Evolutionary conservation across 1,140 invertebrate species (phyloP).

Genomic region (Homarus americanus): DNA sequence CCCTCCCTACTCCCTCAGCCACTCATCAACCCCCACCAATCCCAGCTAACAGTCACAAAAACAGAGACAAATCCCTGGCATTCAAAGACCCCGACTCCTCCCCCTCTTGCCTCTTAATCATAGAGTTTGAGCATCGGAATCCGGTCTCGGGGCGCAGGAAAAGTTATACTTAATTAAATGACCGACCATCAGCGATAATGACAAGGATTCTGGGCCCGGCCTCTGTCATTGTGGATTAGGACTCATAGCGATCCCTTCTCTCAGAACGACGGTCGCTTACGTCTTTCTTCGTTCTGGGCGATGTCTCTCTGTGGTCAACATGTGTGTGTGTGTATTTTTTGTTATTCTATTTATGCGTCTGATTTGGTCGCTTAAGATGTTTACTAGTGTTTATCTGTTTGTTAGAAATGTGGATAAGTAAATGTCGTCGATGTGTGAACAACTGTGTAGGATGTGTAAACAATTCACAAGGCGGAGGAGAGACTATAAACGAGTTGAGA

Average conservation of each 20-base stretch:
- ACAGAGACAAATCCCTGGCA: conserved; percentile 60
- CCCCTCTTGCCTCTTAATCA: conserved; percentile 67
- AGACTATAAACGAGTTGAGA: not conserved
- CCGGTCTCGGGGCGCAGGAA: conserved; percentile 54
- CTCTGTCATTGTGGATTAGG: conserved; percentile 68
- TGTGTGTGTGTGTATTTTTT: not conserved
- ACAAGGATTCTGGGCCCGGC: conserved; percentile 46
- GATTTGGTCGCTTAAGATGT: too few relatives aligned
- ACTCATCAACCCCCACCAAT: conserved; percentile 9
- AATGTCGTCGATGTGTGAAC: too few relatives aligned
- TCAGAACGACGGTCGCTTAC: conserved; percentile 25
- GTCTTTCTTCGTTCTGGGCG: conserved; percentile 24
- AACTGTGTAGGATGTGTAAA: too few relatives aligned
- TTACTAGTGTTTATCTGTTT: too few relatives aligned
- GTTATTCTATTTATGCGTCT: too few relatives aligned
- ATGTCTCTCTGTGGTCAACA: not conserved
- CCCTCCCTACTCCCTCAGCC: not conserved
- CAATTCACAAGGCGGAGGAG: too few relatives aligned
- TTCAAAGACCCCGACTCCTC: conserved; percentile 20
- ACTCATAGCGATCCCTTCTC: conserved; percentile 40
- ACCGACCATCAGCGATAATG: conserved; percentile 67
- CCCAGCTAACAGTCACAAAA: conserved; percentile 64
- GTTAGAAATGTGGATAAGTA: too few relatives aligned
- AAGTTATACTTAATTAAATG: conserved; percentile 72
- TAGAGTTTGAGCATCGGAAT: conserved; percentile 58